Evolutionary conservation across 2,797 vertebrate genomes (phyloP), one percentile per base, ranked within the genome.

Genomic region (Tenualosa thibaudeaui): DNA sequence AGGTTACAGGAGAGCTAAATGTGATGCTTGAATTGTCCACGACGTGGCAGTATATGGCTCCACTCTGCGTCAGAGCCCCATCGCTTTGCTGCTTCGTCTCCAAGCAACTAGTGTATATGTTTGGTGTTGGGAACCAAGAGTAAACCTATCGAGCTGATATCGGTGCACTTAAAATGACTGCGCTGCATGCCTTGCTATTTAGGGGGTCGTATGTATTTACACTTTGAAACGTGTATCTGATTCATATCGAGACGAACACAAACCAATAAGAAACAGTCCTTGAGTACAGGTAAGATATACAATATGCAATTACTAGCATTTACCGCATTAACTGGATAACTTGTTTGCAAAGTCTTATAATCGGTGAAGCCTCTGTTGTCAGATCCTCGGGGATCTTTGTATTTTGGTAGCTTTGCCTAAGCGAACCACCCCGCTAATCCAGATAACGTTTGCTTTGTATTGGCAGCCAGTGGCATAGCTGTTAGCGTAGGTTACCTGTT

Each of bases 91-190:
- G 5, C 62, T 49, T 81, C 88, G 94, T 95, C 88, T 90, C 94
- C 87, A 84, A 90, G 94, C 93, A 95, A 94, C 94, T 62, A 0
- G 86, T 89, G 93, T 93, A 93, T 93, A 93, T 92, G 91, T 89
- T 46, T 1, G 4, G 43, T 71, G 22, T 5, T 37, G 31, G 17
- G 12, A 0, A 40, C 0, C 10, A 3, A 40, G 31, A 17, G 12
- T 13, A 40, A 75, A 40, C 15, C 24, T 65, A 15, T 17, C 31
- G 31, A 17, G 13, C 15, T 2, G 37, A 17, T 4, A 43, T 40
- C 1, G 1, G 31, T 24, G 4, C 31, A 9, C 65, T 37, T 40
- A 75, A 17, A 75, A 75, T 37, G 31, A 43, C 40, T 68, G 1
- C 51, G 58, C 37, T n/a, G 83, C 49, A 78, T 5, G 31, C 51